A percentile compares a stretch with the other conserved stretches of the same genome.
Evolutionary conservation across 2,113 vertebrate genomes (phyloP).

Genomic region (Dendrocopos noguchii): DNA sequence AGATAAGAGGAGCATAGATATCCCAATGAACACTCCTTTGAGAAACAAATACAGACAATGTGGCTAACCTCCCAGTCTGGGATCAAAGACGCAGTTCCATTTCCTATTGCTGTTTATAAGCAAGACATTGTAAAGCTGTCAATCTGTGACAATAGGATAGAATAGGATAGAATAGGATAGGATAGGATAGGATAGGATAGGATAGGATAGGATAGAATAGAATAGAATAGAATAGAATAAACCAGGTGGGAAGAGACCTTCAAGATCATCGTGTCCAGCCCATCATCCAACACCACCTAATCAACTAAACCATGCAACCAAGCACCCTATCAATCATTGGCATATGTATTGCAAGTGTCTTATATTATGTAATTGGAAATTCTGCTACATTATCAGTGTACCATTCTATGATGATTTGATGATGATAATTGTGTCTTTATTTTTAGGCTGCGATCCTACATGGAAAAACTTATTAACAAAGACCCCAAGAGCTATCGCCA

Average conservation of each 20-base stretch:
- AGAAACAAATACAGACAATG: background rate
- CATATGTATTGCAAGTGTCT: background rate
- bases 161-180: too few relatives aligned
- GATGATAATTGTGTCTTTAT: background rate
- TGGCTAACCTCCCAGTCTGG: background rate
- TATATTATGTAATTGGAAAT: background rate
- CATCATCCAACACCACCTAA: too few relatives aligned
- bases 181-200: too few relatives aligned
- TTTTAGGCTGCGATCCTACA: constrained; percentile 90
- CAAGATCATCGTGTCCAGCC: too few relatives aligned
- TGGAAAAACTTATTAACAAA: constrained; percentile 81
- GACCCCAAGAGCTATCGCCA: constrained; percentile 83
- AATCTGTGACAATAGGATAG: background rate
- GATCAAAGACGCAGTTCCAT: background rate
- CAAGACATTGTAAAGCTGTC: background rate
- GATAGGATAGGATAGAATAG: too few relatives aligned
- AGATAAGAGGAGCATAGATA: background rate
- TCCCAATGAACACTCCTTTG: background rate
- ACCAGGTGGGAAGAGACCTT: too few relatives aligned
- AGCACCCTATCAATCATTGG: background rate
- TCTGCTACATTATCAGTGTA: background rate
- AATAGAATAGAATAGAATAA: too few relatives aligned
- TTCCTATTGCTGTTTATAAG: rapidly evolving
- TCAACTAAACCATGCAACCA: too few relatives aligned
- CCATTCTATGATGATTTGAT: too few relatives aligned